Conservation (phyloP, 1,140 invertebrate species). For the Bombus haemorrhoidalis region DNA sequence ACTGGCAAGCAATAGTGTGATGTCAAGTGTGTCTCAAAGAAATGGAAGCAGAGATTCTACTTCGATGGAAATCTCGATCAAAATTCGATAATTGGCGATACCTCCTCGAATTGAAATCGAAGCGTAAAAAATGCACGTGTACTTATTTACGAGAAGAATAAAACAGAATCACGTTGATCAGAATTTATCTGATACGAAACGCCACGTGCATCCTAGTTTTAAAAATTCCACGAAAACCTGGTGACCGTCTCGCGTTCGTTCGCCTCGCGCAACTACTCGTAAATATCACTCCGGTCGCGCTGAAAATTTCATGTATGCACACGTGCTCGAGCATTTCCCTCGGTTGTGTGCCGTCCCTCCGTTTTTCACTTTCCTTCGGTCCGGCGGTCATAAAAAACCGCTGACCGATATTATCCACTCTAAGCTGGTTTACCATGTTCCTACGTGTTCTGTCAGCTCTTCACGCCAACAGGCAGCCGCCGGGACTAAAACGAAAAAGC, state of each 20-base stretch:
- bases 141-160: background rate
- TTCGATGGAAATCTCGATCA: background rate
- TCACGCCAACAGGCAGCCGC: conserved; percentile 39
- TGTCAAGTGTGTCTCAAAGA: too few relatives aligned
- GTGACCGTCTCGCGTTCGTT: background rate
- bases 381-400: conserved; percentile 56
- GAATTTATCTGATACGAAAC: background rate
- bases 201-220: background rate
- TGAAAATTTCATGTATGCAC: conserved; percentile 30
- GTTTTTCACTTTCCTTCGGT: conserved; percentile 30
- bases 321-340: conserved; percentile 15
- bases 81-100: background rate
- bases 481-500: conserved; percentile 27
- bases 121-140: background rate
- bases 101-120: background rate
- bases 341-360: background rate
- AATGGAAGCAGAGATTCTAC: background rate
- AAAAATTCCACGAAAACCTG: background rate
- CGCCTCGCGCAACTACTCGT: background rate
- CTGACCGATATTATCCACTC: conserved; percentile 59
- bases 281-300: conserved; percentile 11
- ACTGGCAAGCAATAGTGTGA: too few relatives aligned
- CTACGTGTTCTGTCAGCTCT: conserved; percentile 51
- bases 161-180: background rate
- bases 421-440: conserved; percentile 46